Percentiles rank a stretch among this genome's conserved stretches.
These are phyloP conservation scores for Diplosoma virens DNA, from an alignment of 23 tunicate species.

Conservation along the genomic window DNA sequence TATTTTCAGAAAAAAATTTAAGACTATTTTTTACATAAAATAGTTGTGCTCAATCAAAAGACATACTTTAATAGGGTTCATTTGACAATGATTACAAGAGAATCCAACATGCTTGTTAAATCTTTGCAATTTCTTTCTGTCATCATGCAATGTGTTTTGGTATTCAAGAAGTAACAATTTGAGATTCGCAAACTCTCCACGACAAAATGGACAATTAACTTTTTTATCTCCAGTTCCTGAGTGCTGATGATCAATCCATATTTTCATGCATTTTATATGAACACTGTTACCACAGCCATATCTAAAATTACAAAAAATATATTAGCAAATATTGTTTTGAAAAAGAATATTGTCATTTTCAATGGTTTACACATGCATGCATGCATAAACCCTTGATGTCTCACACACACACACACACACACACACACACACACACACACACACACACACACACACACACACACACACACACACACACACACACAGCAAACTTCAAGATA, in stretches of 20 bases:
- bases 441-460: too few relatives aligned
- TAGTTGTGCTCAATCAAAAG: background rate
- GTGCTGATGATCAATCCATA: constrained; percentile 95
- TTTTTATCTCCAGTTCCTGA: constrained; percentile 19
- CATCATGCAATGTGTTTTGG: constrained; percentile 50
- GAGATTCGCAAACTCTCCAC: constrained; percentile 66
- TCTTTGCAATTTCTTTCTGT: background rate
- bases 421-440: too few relatives aligned
- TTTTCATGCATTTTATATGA: constrained; percentile 95
- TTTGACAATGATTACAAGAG: constrained; percentile 47
- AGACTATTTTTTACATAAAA: too few relatives aligned
- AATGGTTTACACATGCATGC: background rate
- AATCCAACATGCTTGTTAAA: constrained; percentile 44
- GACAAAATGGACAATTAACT: constrained; percentile 80
- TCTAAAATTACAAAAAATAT: constrained; percentile 10
- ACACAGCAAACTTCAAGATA: too few relatives aligned
- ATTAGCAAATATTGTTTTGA: background rate
- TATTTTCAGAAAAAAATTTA: too few relatives aligned
- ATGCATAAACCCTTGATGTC: too few relatives aligned
- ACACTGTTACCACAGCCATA: constrained; percentile 95
- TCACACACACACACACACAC: too few relatives aligned
- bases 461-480: too few relatives aligned
- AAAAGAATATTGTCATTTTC: background rate
- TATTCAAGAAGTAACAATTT: constrained; percentile 38
- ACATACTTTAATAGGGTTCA: constrained; percentile 84